Conservation (phyloP, 1,140 invertebrate species). For the Penaeus vannamei region DNA sequence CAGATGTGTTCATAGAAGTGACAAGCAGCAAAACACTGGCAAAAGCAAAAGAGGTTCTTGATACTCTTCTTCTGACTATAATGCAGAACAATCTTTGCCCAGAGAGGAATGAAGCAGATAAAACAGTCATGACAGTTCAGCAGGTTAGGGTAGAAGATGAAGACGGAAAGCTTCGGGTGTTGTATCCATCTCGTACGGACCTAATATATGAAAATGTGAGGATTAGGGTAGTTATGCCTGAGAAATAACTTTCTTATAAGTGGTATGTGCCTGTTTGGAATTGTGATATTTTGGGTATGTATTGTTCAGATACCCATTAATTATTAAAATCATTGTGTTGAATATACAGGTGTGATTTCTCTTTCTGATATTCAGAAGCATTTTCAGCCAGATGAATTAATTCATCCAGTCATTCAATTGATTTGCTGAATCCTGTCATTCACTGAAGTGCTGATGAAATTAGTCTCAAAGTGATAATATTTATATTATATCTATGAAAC, state of each 20-base stretch:
- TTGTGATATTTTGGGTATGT: conserved; percentile 24
- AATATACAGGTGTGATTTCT: too few species aligned
- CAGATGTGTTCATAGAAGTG: conserved; percentile 83
- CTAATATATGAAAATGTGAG: conserved; percentile 25
- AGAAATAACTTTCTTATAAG: conserved; percentile 10
- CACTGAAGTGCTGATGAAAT: too few species aligned
- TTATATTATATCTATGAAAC: too few species aligned
- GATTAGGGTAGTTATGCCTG: conserved; percentile 46
- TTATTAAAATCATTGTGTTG: too few species aligned
- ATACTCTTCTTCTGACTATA: conserved; percentile 79
- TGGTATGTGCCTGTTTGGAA: background rate
- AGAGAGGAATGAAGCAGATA: conserved; percentile 38
- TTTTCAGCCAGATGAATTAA: too few species aligned
- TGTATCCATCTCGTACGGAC: conserved; percentile 53
- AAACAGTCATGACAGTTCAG: conserved; percentile 29
- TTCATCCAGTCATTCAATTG: too few species aligned
- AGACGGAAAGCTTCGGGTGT: conserved; percentile 25
- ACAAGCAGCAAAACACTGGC: conserved; percentile 80
- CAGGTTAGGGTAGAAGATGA: conserved; percentile 55
- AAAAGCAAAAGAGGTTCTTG: conserved; percentile 81
- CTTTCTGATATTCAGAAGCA: too few species aligned
- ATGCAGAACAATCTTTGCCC: conserved; percentile 75
- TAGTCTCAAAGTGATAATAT: too few species aligned
- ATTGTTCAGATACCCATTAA: background rate
- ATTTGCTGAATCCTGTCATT: too few species aligned